Evolutionary conservation across 2,888 invertebrate genomes (phyloP).

Genomic region (Tetranychus truncatus): DNA sequence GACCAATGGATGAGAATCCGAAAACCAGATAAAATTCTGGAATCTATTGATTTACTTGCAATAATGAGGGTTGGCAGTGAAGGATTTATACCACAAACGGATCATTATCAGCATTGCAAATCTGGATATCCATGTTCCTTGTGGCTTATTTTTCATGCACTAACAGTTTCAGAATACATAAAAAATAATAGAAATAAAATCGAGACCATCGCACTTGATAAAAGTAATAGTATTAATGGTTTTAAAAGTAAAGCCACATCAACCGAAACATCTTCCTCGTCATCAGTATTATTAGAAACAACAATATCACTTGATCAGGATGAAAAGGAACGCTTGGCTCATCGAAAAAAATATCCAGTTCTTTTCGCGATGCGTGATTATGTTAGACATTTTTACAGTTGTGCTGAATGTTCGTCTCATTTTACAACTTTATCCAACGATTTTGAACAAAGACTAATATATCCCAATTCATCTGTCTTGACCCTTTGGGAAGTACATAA

Average conservation of each 20-base stretch:
- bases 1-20: conserved; percentile 15
- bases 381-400: conserved; percentile 78
- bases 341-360: conserved; percentile 40
- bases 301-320: too few species aligned
- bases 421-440: conserved; percentile 64
- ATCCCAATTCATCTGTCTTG: conserved; percentile 53
- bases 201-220: background rate
- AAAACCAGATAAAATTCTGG: background rate
- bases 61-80: conserved; percentile 18
- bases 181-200: conserved; percentile 26
- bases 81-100: conserved; percentile 18
- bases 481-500: conserved; percentile 29
- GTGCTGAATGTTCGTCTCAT: conserved; percentile 69
- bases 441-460: conserved; percentile 48
- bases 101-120: conserved; percentile 4
- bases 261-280: too few species aligned
- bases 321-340: background rate
- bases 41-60: background rate
- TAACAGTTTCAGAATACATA: conserved; percentile 54
- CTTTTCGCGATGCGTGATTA: conserved; percentile 67
- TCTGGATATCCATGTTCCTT: conserved; percentile 75
- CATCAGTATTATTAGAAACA: too few species aligned
- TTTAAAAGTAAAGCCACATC: too few species aligned
- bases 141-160: conserved; percentile 84
- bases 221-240: background rate